Percentiles rank a stretch among this genome's conserved stretches.
phyloP scores from a whole-genome alignment of 2,888 invertebrate genomes.

The Chorisops tibialis region DNA sequence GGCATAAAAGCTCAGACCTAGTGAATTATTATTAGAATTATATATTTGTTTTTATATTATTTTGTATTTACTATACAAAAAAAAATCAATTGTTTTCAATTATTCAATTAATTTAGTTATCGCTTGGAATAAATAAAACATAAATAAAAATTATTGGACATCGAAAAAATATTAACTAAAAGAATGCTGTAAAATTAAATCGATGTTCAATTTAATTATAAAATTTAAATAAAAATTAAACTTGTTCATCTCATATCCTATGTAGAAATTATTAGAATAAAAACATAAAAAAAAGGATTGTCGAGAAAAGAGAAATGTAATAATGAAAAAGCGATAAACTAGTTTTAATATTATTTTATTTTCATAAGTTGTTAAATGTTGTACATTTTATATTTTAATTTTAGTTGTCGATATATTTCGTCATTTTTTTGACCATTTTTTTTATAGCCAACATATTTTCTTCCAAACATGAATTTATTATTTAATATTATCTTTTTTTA shows the following conservation, averaged over 20 bases:
- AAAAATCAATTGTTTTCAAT: slow-evolving; percentile 20
- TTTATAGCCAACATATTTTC: neutral
- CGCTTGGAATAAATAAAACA: slow-evolving; percentile 7
- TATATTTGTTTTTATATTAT: slow-evolving; percentile 15
- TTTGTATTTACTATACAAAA: slow-evolving; percentile 19
- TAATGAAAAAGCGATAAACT: too few relatives aligned
- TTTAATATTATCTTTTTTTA: neutral
- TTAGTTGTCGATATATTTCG: neutral
- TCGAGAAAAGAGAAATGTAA: too few relatives aligned
- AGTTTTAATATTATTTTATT: slow-evolving; percentile 9
- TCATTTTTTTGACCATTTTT: slow-evolving; percentile 20
- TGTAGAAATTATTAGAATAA: too few relatives aligned
- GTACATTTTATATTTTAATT: slow-evolving; percentile 21
- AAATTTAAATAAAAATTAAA: too few relatives aligned
- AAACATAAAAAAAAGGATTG: too few relatives aligned
- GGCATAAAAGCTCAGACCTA: slow-evolving; percentile 16
- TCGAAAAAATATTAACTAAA: too few relatives aligned
- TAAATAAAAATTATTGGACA: neutral
- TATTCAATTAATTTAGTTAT: slow-evolving; percentile 16
- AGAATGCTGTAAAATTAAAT: too few relatives aligned
- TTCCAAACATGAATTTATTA: neutral
- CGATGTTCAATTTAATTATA: too few relatives aligned
- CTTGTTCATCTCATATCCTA: too few relatives aligned
- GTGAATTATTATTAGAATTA: slow-evolving; percentile 18
- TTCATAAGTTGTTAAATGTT: slow-evolving; percentile 24